phyloP scores from a whole-genome alignment of 2,888 invertebrate species.

The Xestobium rufovillosum region DNA sequence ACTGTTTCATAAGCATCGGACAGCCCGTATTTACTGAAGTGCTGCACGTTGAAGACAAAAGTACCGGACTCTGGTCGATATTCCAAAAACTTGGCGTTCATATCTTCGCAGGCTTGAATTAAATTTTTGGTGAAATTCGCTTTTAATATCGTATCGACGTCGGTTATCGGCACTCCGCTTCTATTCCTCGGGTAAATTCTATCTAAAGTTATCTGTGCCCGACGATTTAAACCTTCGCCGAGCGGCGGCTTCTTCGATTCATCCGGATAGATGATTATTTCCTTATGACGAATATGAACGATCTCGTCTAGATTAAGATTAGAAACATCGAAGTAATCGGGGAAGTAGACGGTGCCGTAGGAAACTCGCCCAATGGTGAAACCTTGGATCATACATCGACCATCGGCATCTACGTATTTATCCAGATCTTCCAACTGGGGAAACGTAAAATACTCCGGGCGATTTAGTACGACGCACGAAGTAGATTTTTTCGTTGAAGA shows the following conservation, averaged over 20 bases:
- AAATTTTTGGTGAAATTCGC: constrained; percentile 84
- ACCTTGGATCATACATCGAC: constrained; percentile 74
- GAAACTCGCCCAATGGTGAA: constrained; percentile 84
- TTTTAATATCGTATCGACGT: constrained; percentile 63
- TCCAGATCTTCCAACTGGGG: constrained; percentile 77
- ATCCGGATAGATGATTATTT: constrained; percentile 92
- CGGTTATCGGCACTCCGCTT: constrained; percentile 70
- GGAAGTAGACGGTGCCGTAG: constrained; percentile 85
- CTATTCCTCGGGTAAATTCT: constrained; percentile 92
- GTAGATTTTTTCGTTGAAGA: constrained; percentile 43
- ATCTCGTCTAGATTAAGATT: constrained; percentile 78
- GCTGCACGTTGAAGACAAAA: constrained; percentile 94
- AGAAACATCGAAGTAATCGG: constrained; percentile 75
- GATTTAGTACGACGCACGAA: constrained; percentile 67
- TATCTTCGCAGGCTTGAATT: constrained; percentile 74
- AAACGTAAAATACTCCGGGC: constrained; percentile 86
- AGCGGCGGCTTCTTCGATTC: constrained; percentile 79
- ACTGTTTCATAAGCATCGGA: neutral
- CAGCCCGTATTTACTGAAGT: constrained; percentile 87
- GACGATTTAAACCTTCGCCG: constrained; percentile 79
- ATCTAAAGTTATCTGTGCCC: constrained; percentile 87
- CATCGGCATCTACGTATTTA: constrained; percentile 63
- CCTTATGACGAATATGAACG: constrained; percentile 90
- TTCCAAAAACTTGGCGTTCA: constrained; percentile 87
- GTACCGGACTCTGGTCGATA: constrained; percentile 93